Base-by-base conservation (phyloP, 2,797 vertebrate genomes). In the Pseudomugil tenellus region DNA sequence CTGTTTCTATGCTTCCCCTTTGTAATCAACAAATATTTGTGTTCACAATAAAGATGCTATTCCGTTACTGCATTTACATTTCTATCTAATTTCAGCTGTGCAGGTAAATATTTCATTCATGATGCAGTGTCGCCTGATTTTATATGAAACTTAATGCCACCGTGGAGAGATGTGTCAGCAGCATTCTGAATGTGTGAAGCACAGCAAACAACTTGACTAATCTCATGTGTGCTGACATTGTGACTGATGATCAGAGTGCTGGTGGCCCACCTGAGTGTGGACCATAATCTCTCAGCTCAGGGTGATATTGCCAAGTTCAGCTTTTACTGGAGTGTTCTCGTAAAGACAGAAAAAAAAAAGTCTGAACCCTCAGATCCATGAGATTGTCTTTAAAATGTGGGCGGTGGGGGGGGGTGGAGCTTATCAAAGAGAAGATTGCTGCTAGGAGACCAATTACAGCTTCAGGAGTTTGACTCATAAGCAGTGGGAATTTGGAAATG, bases 141-240 rank as follows among this genome's bases (percentile, higher is more conserved):
- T 58, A 53, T 68, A 51, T 72, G 76, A 81, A 83, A 87, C 86
- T 90, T 84, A 80, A 84, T 83, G 84, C 81, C 76, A 79, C 73
- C 52, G 62, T 55, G 55, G 71, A 79, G 84, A 67, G 81, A 83
- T 80, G 87, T 84, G 79, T 87, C 84, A 85, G 88, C 87, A 83
- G 67, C 88, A 81, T 80, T 81, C 68, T 69, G 77, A 63, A 79
- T 66, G 85, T 73, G 78, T 75, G 78, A 76, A 70, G 85, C 71
- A 66, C 79, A 77, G 87, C 84, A 87, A 91, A 88, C 84, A 87
- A 85, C 85, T 70, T 77, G 77, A 88, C 83, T 88, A 89, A 91
- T 90, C 87, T 84, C 3, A 37, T 79, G 79, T 80, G 83, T 86
- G 88, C 89, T 88, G 91, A 90, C 87, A 81, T 79, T 74, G 86